phyloP scores from a whole-genome alignment of 2,113 vertebrate genomes.

The Oncorhynchus kisutch region DNA sequence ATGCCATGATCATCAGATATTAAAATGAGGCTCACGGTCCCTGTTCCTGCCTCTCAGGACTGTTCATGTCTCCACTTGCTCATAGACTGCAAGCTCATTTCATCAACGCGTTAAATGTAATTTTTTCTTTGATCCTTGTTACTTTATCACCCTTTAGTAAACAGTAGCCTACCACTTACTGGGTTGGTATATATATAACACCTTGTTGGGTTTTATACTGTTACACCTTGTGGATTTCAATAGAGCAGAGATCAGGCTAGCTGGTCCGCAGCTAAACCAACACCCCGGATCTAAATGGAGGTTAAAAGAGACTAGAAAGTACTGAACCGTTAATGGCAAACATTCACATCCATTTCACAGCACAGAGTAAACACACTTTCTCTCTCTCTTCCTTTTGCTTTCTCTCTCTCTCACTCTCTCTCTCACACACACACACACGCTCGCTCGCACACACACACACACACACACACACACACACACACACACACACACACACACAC shows the following conservation, averaged over 20 bases:
- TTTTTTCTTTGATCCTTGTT: not conserved
- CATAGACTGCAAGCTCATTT: no score
- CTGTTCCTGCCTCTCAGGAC: no score
- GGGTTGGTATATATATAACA: not conserved
- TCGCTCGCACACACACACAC: not conserved
- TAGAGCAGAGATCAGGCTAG: not conserved
- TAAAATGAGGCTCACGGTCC: no score
- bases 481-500: not conserved
- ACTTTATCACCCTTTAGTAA: not conserved
- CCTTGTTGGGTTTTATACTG: not conserved
- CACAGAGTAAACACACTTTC: not conserved
- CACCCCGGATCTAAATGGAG: not conserved
- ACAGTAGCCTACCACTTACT: not conserved
- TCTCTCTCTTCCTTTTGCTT: not conserved
- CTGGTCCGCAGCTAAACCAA: not conserved
- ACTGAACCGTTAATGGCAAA: not conserved
- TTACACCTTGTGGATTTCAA: not conserved
- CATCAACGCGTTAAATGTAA: not conserved
- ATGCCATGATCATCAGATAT: no score
- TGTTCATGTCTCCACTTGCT: no score
- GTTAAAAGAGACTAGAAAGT: no score
- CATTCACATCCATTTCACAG: not conserved
- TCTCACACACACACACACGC: not conserved
- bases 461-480: not conserved
- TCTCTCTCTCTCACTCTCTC: not conserved